phyloP scores from a whole-genome alignment of 2,888 invertebrate species.

The Acrobasis repandana region DNA sequence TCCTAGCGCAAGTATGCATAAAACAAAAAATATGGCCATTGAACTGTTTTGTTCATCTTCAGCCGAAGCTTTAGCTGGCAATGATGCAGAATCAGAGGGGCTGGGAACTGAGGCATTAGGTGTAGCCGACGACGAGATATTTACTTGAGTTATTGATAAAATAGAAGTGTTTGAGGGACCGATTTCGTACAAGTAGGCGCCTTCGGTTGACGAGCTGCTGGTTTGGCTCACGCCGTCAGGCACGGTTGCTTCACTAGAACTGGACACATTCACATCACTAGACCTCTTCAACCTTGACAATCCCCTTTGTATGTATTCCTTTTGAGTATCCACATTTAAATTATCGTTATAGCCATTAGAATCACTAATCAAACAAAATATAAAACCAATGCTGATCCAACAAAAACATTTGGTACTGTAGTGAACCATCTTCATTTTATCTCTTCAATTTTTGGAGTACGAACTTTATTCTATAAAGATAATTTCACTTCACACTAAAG shows the following conservation, averaged over 20 bases:
- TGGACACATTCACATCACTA: slow-evolving; percentile 46
- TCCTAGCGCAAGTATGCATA: slow-evolving; percentile 96
- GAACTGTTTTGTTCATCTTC: slow-evolving; percentile 98
- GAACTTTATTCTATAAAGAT: background rate
- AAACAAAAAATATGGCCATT: slow-evolving; percentile 98
- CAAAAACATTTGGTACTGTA: background rate
- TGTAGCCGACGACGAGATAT: slow-evolving; percentile 55
- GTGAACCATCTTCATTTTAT: slow-evolving; percentile 25
- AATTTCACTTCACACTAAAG: background rate
- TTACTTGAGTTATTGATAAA: slow-evolving; percentile 58
- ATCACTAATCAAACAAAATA: slow-evolving; percentile 6
- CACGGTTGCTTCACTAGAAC: slow-evolving; percentile 58
- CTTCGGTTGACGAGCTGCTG: slow-evolving; percentile 57
- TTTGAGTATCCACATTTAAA: background rate
- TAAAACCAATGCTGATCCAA: slow-evolving; percentile 2
- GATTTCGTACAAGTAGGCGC: slow-evolving; percentile 56
- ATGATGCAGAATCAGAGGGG: slow-evolving; percentile 88
- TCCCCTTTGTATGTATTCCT: slow-evolving; percentile 29
- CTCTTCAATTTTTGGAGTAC: too few species aligned
- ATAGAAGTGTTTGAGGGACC: slow-evolving; percentile 61
- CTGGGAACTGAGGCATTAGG: slow-evolving; percentile 75
- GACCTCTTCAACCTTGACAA: slow-evolving; percentile 63
- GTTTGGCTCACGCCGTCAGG: slow-evolving; percentile 40
- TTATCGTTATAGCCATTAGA: slow-evolving; percentile 20
- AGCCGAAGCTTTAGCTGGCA: slow-evolving; percentile 95